These are phyloP conservation scores for Isurus oxyrinchus DNA, from an alignment of 2,113 vertebrate species.

Conservation along the genomic window DNA sequence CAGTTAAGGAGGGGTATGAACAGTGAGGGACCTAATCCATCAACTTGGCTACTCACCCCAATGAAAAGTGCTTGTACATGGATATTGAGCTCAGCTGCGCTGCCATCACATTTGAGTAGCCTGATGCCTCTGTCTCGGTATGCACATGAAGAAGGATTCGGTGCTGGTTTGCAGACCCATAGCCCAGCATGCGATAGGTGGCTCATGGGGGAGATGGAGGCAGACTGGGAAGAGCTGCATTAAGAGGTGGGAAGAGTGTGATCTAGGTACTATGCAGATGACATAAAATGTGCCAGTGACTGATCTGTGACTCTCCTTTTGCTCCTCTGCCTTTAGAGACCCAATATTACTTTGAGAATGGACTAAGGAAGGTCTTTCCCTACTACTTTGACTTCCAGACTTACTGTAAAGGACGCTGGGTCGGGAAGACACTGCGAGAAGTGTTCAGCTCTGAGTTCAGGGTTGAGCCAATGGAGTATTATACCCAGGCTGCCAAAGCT, in stretches of 20 bases:
- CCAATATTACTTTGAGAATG: constrained; percentile 81
- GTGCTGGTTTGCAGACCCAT: background rate
- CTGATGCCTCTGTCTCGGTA: background rate
- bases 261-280: background rate
- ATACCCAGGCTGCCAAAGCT: constrained; percentile 64
- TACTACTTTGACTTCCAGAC: constrained; percentile 89
- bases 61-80: background rate
- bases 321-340: constrained; percentile 58
- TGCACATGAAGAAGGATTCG: background rate
- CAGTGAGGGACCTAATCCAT: background rate
- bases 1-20: background rate
- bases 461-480: constrained; percentile 73
- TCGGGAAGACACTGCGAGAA: constrained; percentile 77
- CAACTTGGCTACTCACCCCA: background rate
- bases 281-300: background rate
- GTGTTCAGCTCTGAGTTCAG: constrained; percentile 86
- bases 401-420: constrained; percentile 95
- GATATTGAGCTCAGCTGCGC: background rate
- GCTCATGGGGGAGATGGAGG: background rate
- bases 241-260: background rate
- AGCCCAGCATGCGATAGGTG: background rate
- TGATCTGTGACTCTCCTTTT: background rate
- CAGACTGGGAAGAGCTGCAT: background rate
- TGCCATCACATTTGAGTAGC: background rate
- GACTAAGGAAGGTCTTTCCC: constrained; percentile 83